Conservation (phyloP, 2,888 invertebrate genomes). For the Dynastes grantii region DNA sequence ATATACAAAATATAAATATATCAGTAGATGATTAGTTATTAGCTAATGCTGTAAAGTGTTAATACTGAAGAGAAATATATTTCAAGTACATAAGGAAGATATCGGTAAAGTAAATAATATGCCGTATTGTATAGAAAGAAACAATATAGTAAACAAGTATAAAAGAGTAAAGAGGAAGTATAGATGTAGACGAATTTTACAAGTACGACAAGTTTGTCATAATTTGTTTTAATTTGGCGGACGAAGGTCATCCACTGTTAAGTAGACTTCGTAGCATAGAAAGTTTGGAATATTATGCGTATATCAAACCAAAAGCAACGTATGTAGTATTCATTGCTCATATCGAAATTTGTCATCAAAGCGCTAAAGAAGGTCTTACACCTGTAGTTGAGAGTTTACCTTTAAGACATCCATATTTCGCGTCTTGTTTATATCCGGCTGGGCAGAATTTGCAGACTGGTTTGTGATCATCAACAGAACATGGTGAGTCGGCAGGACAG, state of each 20-base stretch:
- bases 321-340: slow-evolving; percentile 52
- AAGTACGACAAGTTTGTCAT: slow-evolving; percentile 48
- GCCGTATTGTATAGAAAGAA: slow-evolving; percentile 38
- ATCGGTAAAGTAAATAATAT: slow-evolving; percentile 29
- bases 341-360: slow-evolving; percentile 52
- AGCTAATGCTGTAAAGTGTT: slow-evolving; percentile 52
- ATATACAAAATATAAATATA: slow-evolving; percentile 57
- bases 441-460: slow-evolving; percentile 97
- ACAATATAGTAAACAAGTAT: slow-evolving; percentile 33
- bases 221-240: slow-evolving; percentile 34
- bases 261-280: slow-evolving; percentile 59
- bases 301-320: slow-evolving; percentile 58
- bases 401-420: slow-evolving; percentile 95
- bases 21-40: slow-evolving; percentile 55
- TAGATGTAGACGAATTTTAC: slow-evolving; percentile 54
- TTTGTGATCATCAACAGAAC: slow-evolving; percentile 95
- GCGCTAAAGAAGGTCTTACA: slow-evolving; percentile 52
- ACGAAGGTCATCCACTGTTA: slow-evolving; percentile 45
- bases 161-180: slow-evolving; percentile 51
- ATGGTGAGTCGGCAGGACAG: slow-evolving; percentile 89
- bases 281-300: slow-evolving; percentile 57
- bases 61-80: slow-evolving; percentile 48
- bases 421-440: slow-evolving; percentile 92
- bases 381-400: slow-evolving; percentile 78
- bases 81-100: slow-evolving; percentile 23